Percentiles rank a stretch among this genome's conserved stretches.
Conservation (phyloP, 1,140 invertebrate genomes). For the Heliothis virescens region DNA sequence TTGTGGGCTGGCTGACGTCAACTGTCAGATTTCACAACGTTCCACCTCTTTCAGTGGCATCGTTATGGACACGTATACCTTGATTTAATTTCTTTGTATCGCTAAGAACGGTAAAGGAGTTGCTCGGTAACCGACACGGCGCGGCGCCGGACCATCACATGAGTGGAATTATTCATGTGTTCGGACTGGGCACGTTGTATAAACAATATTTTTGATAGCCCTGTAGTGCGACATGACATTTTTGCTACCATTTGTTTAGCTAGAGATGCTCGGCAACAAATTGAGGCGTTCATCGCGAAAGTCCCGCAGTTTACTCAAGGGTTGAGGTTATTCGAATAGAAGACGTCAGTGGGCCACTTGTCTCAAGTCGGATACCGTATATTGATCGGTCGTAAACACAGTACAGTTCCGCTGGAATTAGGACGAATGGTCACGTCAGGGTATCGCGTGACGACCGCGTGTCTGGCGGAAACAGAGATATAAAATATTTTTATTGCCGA, state of each 20-base stretch:
- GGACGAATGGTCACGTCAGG: constrained; percentile 71
- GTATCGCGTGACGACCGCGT: constrained; percentile 69
- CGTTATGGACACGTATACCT: constrained; percentile 58
- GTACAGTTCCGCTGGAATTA: constrained; percentile 69
- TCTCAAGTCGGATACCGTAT: constrained; percentile 41
- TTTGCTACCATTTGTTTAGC: constrained; percentile 32
- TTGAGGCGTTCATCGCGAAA: constrained; percentile 14
- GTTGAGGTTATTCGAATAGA: constrained; percentile 12
- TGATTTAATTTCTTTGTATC: constrained; percentile 56
- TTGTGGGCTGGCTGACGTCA: constrained; percentile 74
- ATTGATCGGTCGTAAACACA: constrained; percentile 65
- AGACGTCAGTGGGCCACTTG: constrained; percentile 28
- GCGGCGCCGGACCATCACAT: constrained; percentile 7
- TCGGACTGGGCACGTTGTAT: constrained; percentile 1
- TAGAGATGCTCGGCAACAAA: constrained; percentile 4
- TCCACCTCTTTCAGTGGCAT: constrained; percentile 58
- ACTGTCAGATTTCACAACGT: constrained; percentile 76
- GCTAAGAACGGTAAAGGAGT: constrained; percentile 26
- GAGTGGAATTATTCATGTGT: constrained; percentile 46
- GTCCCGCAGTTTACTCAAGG: constrained; percentile 12
- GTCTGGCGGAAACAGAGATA: constrained; percentile 61
- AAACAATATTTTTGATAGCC: constrained; percentile 31
- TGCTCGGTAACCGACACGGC: not conserved
- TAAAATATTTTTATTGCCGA: constrained; percentile 79
- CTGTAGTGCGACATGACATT: not conserved